A percentile compares a stretch with the other conserved stretches of the same genome.
Conservation (phyloP, 2,888 invertebrate species). For the Euzetes globulus region DNA sequence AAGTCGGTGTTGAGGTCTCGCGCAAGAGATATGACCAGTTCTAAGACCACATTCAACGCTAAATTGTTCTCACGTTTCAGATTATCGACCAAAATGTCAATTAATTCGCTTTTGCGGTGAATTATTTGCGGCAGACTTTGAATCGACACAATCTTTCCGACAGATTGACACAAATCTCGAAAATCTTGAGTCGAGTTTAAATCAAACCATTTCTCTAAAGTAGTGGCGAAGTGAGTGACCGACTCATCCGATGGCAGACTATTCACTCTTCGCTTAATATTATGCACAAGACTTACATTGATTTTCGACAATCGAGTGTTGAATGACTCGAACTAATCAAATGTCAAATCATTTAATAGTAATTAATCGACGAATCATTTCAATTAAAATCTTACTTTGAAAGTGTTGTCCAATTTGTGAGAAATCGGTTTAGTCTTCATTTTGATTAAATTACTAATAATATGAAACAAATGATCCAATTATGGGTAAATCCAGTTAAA, state of each 20-base stretch:
- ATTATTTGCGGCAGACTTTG: constrained; percentile 73
- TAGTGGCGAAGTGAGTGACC: constrained; percentile 67
- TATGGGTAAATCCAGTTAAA: too few species aligned
- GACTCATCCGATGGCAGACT: constrained; percentile 58
- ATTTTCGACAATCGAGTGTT: constrained; percentile 75
- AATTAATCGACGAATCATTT: background rate
- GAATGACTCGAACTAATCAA: constrained; percentile 63
- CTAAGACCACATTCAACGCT: constrained; percentile 40
- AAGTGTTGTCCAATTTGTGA: constrained; percentile 56
- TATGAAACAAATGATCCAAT: too few species aligned
- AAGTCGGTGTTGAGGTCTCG: constrained; percentile 83
- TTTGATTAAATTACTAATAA: background rate
- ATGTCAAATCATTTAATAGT: background rate
- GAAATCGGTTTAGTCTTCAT: constrained; percentile 39
- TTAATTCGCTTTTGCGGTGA: constrained; percentile 62
- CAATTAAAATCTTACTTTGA: constrained; percentile 56
- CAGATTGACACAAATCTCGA: constrained; percentile 63
- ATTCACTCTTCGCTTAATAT: constrained; percentile 55
- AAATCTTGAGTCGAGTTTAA: constrained; percentile 78
- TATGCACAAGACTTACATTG: constrained; percentile 66
- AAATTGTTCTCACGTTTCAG: constrained; percentile 37
- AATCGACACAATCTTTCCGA: constrained; percentile 58
- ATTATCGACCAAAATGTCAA: constrained; percentile 49
- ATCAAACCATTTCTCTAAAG: constrained; percentile 78
- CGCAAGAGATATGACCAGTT: constrained; percentile 69